phyloP scores from a whole-genome alignment of 2,797 vertebrate species.

The Meda fulgida region DNA sequence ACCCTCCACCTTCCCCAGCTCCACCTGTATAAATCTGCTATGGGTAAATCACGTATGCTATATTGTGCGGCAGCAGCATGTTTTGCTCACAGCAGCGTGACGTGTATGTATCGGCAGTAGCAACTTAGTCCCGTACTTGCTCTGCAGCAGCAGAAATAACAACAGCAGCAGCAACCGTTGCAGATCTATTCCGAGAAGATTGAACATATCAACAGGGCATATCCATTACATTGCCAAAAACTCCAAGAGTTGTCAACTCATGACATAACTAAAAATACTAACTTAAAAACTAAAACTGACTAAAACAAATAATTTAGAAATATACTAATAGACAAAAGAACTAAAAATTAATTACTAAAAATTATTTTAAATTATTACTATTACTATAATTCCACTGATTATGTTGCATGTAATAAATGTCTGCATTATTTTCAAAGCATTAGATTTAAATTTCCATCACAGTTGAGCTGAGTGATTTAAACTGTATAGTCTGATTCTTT shows the following conservation, averaged over 20 bases:
- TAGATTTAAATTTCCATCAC: not conserved
- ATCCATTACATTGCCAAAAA: not conserved
- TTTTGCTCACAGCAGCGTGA: no score
- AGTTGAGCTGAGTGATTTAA: constrained; percentile 1
- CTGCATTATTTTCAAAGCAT: not conserved
- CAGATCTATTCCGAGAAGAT: not conserved
- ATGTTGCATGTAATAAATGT: not conserved
- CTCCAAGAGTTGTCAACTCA: not conserved
- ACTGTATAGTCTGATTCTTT: constrained; percentile 30
- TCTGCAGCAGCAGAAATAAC: not conserved
- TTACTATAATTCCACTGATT: not conserved
- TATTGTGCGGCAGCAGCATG: not conserved
- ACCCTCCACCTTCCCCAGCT: not conserved
- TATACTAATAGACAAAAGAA: not conserved
- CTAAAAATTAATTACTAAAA: not conserved
- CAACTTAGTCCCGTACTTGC: not conserved
- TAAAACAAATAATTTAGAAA: not conserved
- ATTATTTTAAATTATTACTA: not conserved
- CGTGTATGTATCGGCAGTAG: not conserved
- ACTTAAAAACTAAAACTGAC: not conserved
- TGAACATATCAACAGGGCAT: not conserved
- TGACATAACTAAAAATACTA: not conserved
- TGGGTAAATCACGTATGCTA: not conserved
- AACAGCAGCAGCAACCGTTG: not conserved
- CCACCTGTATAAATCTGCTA: not conserved